Percentiles rank a stretch among this genome's conserved stretches.
Conservation (phyloP, 2,797 vertebrate species). For the Mallotus villosus region DNA sequence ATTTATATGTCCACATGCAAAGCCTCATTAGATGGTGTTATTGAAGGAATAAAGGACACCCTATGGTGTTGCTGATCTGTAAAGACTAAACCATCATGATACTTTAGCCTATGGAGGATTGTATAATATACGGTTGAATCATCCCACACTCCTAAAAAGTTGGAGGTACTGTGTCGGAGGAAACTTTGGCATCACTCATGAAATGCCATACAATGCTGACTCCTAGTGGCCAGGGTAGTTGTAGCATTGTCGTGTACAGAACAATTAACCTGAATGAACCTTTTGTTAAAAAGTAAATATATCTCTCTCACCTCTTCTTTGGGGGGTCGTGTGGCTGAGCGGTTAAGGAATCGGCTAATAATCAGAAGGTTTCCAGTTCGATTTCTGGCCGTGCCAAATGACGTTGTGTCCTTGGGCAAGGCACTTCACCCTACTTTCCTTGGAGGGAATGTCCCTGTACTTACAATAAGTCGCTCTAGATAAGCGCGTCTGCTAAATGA, state of each 20-base stretch:
- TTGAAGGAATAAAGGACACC: background rate
- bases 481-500: too few species aligned
- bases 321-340: too few species aligned
- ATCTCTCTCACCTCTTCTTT: background rate
- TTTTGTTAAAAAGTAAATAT: constrained; percentile 44
- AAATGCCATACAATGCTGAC: constrained; percentile 51
- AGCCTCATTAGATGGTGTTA: too few species aligned
- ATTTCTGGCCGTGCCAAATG: too few species aligned
- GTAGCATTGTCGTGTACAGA: constrained; percentile 20
- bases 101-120: background rate
- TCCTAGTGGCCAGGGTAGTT: constrained; percentile 52
- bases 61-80: background rate
- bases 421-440: too few species aligned
- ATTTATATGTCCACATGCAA: too few species aligned
- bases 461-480: too few species aligned
- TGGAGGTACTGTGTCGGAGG: background rate
- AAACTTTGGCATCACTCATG: background rate
- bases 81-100: too few species aligned
- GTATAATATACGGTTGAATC: background rate
- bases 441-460: too few species aligned
- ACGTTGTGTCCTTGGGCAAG: too few species aligned
- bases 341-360: too few species aligned
- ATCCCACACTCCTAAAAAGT: background rate
- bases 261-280: constrained; percentile 44
- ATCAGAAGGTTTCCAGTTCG: too few species aligned